These are phyloP conservation scores for Oryzias woworae DNA, from an alignment of 2,113 vertebrate species.

Conservation along the genomic window DNA sequence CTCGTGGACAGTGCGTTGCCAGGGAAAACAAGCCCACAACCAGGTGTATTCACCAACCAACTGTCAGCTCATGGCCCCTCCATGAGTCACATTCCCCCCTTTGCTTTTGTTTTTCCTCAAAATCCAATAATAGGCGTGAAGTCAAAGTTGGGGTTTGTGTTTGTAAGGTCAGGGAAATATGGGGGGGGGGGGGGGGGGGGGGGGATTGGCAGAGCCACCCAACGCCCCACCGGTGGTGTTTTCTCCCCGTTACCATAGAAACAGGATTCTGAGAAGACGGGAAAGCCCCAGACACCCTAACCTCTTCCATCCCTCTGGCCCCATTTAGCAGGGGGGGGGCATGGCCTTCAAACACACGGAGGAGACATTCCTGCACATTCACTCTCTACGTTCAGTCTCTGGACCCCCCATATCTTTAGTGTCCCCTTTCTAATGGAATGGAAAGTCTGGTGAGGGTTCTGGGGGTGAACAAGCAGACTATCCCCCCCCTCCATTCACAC, in stretches of 20 bases:
- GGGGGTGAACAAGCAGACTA: conserved; percentile 28
- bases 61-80: neutral
- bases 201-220: neutral
- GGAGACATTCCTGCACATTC: conserved; percentile 43
- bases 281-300: conserved; percentile 35
- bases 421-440: conserved; percentile 22
- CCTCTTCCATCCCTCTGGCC: neutral
- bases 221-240: conserved; percentile 43
- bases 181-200: neutral
- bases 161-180: neutral
- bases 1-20: conserved; percentile 44
- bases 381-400: conserved; percentile 9
- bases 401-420: neutral
- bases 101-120: neutral
- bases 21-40: conserved; percentile 60
- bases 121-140: neutral
- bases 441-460: neutral
- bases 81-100: conserved; percentile 32
- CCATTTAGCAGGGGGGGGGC: conserved; percentile 11
- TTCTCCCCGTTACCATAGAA: conserved; percentile 39
- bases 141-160: neutral
- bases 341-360: conserved; percentile 28
- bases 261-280: conserved; percentile 41
- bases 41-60: conserved; percentile 24
- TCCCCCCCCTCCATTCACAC: conserved; percentile 33